These are phyloP conservation scores for Archips crataeganus DNA, from an alignment of 2,888 invertebrate species.

Conservation along the genomic window DNA sequence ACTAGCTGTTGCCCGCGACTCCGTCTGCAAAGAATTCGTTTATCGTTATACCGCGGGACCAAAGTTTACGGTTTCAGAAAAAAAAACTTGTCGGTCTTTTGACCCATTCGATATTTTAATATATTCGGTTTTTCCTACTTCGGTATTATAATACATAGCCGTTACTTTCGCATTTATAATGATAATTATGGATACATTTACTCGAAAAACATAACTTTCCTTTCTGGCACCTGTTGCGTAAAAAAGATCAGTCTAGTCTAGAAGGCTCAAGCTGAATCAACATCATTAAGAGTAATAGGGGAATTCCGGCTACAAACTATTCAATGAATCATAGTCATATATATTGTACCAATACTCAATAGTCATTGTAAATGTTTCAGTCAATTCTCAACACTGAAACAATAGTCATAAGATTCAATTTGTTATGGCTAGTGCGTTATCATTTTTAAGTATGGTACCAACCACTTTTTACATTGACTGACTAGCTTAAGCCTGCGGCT, in stretches of 20 bases:
- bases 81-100: no score
- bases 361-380: neutral
- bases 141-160: no score
- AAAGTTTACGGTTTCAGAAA: no score
- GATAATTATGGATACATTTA: no score
- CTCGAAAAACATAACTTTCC: neutral
- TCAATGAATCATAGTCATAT: constrained; percentile 18
- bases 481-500: no score
- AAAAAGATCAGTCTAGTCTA: neutral
- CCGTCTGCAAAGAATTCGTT: no score
- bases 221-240: neutral
- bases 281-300: constrained; percentile 26
- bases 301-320: constrained; percentile 24
- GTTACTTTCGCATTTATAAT: no score
- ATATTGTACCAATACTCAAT: neutral
- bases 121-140: no score
- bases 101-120: no score
- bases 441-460: neutral
- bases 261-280: neutral
- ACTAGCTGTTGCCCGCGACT: no score
- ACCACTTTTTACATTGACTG: neutral
- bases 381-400: neutral
- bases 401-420: neutral
- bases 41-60: no score
- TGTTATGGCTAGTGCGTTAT: neutral